Percentiles rank a stretch among this genome's conserved stretches.
Evolutionary conservation across 2,888 invertebrate species (phyloP).

Genomic region (Fragum whitleyi): DNA sequence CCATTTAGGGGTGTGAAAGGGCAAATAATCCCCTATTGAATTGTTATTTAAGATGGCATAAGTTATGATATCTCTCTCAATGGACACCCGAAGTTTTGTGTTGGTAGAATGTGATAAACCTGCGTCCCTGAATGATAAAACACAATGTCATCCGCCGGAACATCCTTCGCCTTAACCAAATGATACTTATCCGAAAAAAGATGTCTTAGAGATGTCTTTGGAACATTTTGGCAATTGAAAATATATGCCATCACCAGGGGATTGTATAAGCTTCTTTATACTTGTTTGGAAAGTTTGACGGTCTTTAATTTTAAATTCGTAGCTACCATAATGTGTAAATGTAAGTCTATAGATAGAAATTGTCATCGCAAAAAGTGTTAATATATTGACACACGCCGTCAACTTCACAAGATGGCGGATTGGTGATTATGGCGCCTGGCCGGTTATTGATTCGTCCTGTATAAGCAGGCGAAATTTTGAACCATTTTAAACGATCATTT

Average conservation of each 20-base stretch:
- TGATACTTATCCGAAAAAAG: neutral
- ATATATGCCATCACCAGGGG: too few species aligned
- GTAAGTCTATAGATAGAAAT: too few species aligned
- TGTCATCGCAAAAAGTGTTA: neutral
- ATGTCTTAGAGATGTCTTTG: too few species aligned
- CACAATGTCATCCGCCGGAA: neutral
- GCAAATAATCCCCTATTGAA: conserved; percentile 21
- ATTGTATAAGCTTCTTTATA: too few species aligned
- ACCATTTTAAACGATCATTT: conserved; percentile 21
- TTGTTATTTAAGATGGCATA: conserved; percentile 27
- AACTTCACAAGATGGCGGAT: conserved; percentile 16
- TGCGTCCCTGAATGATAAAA: conserved; percentile 12
- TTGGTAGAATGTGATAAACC: conserved; percentile 10
- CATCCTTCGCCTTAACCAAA: neutral
- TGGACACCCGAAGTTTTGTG: neutral
- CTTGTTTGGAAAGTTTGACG: too few species aligned
- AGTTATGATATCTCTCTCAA: conserved; percentile 15
- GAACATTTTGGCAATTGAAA: too few species aligned
- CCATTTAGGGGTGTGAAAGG: conserved; percentile 24
- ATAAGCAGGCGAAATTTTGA: conserved; percentile 12
- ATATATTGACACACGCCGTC: conserved; percentile 16
- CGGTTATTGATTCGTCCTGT: conserved; percentile 15
- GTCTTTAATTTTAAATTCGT: too few species aligned
- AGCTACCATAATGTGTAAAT: too few species aligned
- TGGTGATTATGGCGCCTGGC: conserved; percentile 14